Base-by-base conservation (phyloP, 2,113 vertebrate genomes). In the Chaenocephalus aceratus region DNA sequence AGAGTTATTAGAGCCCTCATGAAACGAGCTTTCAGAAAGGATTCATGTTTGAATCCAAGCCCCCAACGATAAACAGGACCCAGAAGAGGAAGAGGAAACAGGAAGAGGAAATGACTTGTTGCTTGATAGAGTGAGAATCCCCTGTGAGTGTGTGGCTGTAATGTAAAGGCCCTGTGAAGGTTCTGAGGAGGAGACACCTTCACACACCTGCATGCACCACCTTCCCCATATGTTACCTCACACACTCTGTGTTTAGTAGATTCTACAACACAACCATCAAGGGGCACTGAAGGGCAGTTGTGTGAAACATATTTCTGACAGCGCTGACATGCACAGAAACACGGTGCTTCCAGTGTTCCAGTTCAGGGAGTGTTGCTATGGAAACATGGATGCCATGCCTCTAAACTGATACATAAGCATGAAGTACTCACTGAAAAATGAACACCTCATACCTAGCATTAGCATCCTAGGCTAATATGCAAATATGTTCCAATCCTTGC, bases 11-110 rank as follows among this genome's bases (percentile, higher is more conserved):
- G 72, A 77, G 30, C 58, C 53, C 66, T 44, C 16, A 4, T 76
- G 66, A 82, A 86, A 85, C 79, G 57, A 60, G 65, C 72, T 74
- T 53, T 82, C 30, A 76, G 13, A 68, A 62, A 69, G 83, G 87
- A 93, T 84, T 53, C 79, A 92, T 12, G 51, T 53, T 6, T 13
- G 62, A 16, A 13, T 82, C 62, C 73, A 64, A 49, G 56, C 23
- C 34, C 70, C 56, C 36, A 79, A 84, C 72, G 75, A 81, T 60
- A 73, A 67, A 58, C 46, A 64, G 57, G 12, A 78, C 51, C 78
- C 79, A 34, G 21, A 63, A 64, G 75, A 77, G 68, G n/a, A 45
- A 10, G 10, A 49, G 48, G 18, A 59, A 21, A 34, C 57, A 52
- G 34, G 18, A 45, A 61, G 59, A 64, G 36, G 36, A 65, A 78